A percentile compares a stretch with the other conserved stretches of the same genome.
Evolutionary conservation across 2,888 invertebrate species (phyloP).

Genomic region (Erpobdella octoculata): DNA sequence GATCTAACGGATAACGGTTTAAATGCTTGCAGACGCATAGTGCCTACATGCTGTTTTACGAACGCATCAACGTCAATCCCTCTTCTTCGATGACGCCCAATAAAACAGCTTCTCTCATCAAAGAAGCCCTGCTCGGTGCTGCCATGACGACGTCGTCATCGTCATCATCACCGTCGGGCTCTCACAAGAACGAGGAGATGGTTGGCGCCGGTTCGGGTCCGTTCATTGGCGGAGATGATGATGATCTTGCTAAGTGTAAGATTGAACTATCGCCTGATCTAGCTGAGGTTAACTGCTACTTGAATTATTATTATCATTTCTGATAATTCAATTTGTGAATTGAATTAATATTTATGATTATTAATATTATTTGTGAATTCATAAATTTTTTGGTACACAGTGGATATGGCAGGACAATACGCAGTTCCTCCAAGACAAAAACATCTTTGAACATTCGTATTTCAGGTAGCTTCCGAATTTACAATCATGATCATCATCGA

Average conservation of each 20-base stretch:
- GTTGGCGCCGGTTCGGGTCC: not conserved
- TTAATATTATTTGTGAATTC: not conserved
- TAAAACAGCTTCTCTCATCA: not conserved
- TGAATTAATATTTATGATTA: not conserved
- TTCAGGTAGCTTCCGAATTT: conserved; percentile 64
- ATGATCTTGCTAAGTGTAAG: conserved; percentile 35
- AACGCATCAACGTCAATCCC: conserved; percentile 55
- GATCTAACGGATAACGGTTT: no score
- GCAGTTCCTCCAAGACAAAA: conserved; percentile 86
- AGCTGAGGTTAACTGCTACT: conserved; percentile 60
- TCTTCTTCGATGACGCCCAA: not conserved
- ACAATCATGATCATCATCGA: no score
- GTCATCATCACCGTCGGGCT: conserved; percentile 31
- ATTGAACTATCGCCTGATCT: conserved; percentile 69
- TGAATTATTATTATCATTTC: conserved; percentile 71
- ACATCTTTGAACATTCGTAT: conserved; percentile 89
- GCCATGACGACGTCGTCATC: conserved; percentile 43
- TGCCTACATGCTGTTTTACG: conserved; percentile 93
- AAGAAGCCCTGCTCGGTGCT: not conserved
- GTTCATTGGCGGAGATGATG: conserved; percentile 7
- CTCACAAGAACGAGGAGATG: no score
- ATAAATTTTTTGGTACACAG: not conserved
- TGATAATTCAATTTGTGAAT: conserved; percentile 54
- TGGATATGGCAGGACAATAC: conserved; percentile 97
- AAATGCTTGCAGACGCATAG: conserved; percentile 77